These are phyloP conservation scores for Romanomermis culicivorax DNA, from an alignment of 2,888 invertebrate species.

Conservation along the genomic window DNA sequence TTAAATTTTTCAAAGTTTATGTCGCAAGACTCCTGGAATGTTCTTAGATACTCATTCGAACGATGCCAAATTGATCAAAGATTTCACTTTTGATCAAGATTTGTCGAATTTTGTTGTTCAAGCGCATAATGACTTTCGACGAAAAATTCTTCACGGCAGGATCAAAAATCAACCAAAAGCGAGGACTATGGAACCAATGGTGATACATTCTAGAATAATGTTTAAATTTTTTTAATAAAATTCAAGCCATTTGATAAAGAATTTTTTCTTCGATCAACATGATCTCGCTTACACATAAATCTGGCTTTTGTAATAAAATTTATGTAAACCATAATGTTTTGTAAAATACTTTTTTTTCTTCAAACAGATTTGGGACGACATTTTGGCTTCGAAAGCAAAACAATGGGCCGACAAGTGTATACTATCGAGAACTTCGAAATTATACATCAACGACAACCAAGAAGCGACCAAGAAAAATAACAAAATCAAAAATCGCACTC, in stretches of 20 bases:
- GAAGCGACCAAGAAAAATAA: too few relatives aligned
- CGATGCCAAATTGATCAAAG: neutral
- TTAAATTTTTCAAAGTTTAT: too few relatives aligned
- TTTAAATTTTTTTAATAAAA: too few relatives aligned
- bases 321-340: neutral
- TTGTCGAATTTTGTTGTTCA: neutral
- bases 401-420: neutral
- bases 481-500: too few relatives aligned
- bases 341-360: neutral
- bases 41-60: too few relatives aligned
- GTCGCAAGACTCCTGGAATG: too few relatives aligned
- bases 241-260: too few relatives aligned
- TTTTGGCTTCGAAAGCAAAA: neutral
- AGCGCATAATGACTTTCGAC: neutral
- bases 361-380: neutral
- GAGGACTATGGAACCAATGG: neutral
- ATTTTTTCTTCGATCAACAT: too few relatives aligned
- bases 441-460: neutral
- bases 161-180: neutral
- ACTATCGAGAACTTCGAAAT: neutral
- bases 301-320: neutral
- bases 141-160: neutral
- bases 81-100: neutral
- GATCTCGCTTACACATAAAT: too few relatives aligned
- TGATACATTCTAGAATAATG: neutral